Evolutionary conservation across 2,113 vertebrate genomes (phyloP).

Genomic region (Eurypyga helias): DNA sequence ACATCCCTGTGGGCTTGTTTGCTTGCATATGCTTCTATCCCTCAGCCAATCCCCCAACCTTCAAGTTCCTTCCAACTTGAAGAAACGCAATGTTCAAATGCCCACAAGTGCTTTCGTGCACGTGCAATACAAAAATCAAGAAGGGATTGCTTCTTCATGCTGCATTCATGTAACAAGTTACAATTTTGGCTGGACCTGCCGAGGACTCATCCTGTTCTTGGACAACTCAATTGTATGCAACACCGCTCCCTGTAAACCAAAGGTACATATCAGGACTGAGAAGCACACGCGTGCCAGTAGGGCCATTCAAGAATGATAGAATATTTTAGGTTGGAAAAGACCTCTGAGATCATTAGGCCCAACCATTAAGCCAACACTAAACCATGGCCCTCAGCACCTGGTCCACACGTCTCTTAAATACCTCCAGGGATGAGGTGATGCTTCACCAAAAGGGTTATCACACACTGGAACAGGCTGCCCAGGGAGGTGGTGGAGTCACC

Average conservation of each 20-base stretch:
- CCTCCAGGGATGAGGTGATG: no score
- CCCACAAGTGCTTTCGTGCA: not conserved
- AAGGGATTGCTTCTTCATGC: not conserved
- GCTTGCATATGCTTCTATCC: not conserved
- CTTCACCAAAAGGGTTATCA: no score
- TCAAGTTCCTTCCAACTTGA: not conserved
- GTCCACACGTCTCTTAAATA: no score
- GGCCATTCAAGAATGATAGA: not conserved
- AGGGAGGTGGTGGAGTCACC: no score
- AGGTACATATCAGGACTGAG: rapidly evolving
- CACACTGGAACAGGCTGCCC: no score
- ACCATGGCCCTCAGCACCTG: no score
- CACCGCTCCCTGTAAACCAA: not conserved
- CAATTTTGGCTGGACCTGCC: not conserved
- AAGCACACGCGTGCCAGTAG: rapidly evolving
- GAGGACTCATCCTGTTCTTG: not conserved
- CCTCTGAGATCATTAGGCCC: no score
- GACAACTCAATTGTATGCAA: not conserved
- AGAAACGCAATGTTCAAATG: not conserved
- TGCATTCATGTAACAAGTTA: not conserved
- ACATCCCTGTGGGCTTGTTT: not conserved
- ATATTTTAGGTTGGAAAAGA: no score
- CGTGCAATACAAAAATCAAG: not conserved
- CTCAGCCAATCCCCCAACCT: not conserved
- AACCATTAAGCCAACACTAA: no score